phyloP scores from a whole-genome alignment of 2,888 invertebrate genomes.

The Proisotoma minuta region DNA sequence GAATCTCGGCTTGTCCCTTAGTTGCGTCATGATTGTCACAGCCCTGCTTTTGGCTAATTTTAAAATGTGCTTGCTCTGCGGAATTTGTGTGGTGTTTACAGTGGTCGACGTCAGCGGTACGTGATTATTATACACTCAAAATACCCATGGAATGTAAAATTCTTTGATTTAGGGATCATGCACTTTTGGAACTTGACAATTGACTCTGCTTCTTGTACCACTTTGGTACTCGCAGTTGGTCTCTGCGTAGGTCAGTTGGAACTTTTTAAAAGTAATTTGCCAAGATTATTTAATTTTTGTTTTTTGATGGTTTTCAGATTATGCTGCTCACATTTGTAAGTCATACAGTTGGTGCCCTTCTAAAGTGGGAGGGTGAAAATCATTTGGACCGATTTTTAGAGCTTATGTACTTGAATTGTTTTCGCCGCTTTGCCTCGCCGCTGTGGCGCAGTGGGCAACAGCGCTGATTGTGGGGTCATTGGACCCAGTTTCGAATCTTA shows the following conservation, averaged over 20 bases:
- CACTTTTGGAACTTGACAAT: background rate
- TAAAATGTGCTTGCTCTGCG: background rate
- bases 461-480: no score
- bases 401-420: background rate
- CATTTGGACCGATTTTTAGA: background rate
- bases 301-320: no score
- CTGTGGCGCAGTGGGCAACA: background rate
- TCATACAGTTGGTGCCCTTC: background rate
- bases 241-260: no score
- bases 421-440: background rate
- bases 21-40: background rate
- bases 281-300: no score
- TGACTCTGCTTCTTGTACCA: background rate
- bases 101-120: background rate
- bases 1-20: background rate
- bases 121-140: no score
- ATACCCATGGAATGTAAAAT: no score
- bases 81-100: background rate
- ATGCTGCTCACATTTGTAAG: conserved; percentile 1
- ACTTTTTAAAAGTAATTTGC: no score
- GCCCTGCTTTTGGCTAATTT: background rate
- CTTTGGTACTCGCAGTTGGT: background rate
- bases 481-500: no score
- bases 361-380: background rate
- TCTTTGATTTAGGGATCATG: no score